These are phyloP conservation scores for Drosophila helvetica DNA, from an alignment of 2,888 invertebrate genomes.

Conservation along the genomic window DNA sequence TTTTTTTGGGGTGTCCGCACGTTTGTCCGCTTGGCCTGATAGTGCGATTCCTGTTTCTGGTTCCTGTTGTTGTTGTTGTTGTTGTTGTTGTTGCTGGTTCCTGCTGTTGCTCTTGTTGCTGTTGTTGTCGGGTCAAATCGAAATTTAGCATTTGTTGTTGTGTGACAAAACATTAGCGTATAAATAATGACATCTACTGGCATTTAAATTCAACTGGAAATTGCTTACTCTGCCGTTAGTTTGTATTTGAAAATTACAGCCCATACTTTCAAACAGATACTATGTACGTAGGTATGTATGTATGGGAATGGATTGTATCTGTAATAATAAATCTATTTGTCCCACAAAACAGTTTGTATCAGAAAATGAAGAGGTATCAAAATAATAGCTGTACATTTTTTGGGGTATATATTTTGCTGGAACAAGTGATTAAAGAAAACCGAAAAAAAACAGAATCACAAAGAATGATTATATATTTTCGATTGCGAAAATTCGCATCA, in stretches of 20 bases:
- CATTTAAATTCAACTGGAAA: conserved; percentile 23
- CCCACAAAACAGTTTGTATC: background rate
- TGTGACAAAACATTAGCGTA: conserved; percentile 53
- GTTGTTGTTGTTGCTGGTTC: conserved; percentile 21
- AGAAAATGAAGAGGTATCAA: background rate
- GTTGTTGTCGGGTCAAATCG: conserved; percentile 50
- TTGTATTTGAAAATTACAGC: background rate
- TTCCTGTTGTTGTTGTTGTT: conserved; percentile 27
- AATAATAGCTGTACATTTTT: no score
- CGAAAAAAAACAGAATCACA: no score
- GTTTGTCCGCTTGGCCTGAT: conserved; percentile 56
- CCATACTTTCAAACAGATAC: background rate
- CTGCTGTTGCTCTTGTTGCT: conserved; percentile 26
- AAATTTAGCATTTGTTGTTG: conserved; percentile 49
- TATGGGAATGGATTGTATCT: background rate
- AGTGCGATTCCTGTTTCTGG: conserved; percentile 24
- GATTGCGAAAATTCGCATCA: no score
- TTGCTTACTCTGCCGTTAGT: background rate
- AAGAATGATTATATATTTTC: no score
- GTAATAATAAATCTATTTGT: background rate
- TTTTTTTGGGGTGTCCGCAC: conserved; percentile 51
- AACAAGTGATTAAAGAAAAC: no score
- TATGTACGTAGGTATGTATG: no score
- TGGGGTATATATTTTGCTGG: no score
- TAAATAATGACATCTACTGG: conserved; percentile 51